Percentiles rank a stretch among this genome's conserved stretches.
Evolutionary conservation across 2,113 vertebrate species (phyloP).

Genomic region (Neolamprologus tretocephalus): DNA sequence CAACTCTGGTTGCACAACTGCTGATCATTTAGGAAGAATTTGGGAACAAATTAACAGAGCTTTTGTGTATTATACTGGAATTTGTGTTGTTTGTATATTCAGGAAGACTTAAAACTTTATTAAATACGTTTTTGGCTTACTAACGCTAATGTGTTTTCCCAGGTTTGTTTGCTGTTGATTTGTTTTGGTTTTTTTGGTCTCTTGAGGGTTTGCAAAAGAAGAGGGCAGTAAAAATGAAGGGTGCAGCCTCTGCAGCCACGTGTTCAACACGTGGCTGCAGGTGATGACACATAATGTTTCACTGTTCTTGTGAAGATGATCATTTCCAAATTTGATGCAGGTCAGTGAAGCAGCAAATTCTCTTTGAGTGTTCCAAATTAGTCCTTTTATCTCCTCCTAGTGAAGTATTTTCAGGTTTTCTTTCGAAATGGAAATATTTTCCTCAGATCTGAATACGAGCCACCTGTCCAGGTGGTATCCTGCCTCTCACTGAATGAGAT

Average conservation of each 20-base stretch:
- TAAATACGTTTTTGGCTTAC: not conserved
- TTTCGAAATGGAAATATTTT: not conserved
- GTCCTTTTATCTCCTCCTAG: not conserved
- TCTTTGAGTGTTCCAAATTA: not conserved
- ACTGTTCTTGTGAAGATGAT: not conserved
- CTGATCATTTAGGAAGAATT: not conserved
- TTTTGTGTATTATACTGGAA: not conserved
- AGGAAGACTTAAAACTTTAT: not conserved
- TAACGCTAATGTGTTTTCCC: not conserved
- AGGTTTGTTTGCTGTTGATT: not conserved
- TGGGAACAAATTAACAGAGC: not conserved
- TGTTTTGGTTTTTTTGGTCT: not conserved
- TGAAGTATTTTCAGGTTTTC: not conserved
- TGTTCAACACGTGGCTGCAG: not conserved
- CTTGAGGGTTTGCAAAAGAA: not conserved
- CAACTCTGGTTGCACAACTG: not conserved
- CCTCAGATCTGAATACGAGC: not conserved
- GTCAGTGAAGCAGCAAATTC: not conserved
- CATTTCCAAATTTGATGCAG: not conserved
- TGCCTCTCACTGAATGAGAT: not conserved
- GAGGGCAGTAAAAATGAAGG: not conserved
- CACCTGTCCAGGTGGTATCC: not conserved
- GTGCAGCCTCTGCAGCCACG: not conserved
- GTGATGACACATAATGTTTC: not conserved
- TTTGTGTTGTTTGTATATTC: not conserved